Base-by-base conservation (phyloP, 1,140 invertebrate genomes). In the Anastrepha ludens region DNA sequence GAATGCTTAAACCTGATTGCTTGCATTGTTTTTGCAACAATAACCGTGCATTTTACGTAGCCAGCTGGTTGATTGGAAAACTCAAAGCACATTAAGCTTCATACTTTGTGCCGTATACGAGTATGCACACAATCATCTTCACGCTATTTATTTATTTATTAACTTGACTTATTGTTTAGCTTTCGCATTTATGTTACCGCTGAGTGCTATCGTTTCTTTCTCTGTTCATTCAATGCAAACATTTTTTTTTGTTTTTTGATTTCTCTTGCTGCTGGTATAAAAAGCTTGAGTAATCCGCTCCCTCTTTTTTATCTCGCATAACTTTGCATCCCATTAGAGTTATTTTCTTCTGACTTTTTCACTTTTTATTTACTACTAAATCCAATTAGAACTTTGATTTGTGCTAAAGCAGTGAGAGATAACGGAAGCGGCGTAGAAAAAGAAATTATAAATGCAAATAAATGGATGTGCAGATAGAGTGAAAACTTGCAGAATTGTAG, bases 331-430 rank as follows among this genome's bases (percentile, higher is more conserved):
- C 44, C 17, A 50, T 29, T 55, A 50, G 47, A 58, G 44, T n/a
- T 58, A 81, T 81, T 55, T 55, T 55, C 74, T 50, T 81, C 44
- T 50, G 74, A 6, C 15, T 81, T 81, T 81, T 55, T 47, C n/a
- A 81, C 44, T 81, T 81, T 81, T 55, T 29, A 81, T 81, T 81
- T 55, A 81, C 74, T 55, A 81, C 20, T 81, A 81, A 81, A 81
- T 81, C 74, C 74, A 81, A 81, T 81, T 81, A 81, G 47, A 81
- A 55, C 47, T 50, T 81, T 81, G 74, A 74, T 74, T 74, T 74
- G 67, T 44, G 39, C 67, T 74, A 74, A 74, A 15, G 39, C 41
- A 44, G 67, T 4, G 13, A 6, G 67, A 74, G 67, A n/a, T 74
- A 17, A 7, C 13, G 39, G 13, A 74, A 5, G 67, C 3, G 13